Conservation (phyloP, 2,888 invertebrate genomes). For the Agriotes lineatus region DNA sequence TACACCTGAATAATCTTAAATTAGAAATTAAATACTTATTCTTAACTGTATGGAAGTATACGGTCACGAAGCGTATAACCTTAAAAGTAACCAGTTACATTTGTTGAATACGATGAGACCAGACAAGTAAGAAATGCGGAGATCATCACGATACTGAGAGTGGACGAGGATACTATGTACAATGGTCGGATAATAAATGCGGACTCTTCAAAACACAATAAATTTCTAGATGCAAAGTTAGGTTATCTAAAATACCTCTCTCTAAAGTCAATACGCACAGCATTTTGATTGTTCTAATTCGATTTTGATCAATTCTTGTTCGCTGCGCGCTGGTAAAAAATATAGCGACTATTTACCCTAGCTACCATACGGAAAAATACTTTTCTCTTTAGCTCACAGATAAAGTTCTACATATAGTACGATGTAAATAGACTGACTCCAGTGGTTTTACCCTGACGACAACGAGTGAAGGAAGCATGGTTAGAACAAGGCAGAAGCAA, state of each 20-base stretch:
- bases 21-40: slow-evolving; percentile 8
- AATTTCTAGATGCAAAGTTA: too few species aligned
- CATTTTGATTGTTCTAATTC: too few species aligned
- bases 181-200: too few species aligned
- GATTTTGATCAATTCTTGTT: too few species aligned
- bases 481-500: background rate
- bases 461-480: background rate
- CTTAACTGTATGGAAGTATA: background rate
- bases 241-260: too few species aligned
- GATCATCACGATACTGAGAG: too few species aligned
- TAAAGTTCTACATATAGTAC: background rate
- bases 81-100: too few species aligned
- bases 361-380: slow-evolving; percentile 9
- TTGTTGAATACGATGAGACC: background rate
- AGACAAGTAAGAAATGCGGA: background rate
- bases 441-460: slow-evolving; percentile 15
- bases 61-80: slow-evolving; percentile 4
- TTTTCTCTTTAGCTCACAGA: background rate
- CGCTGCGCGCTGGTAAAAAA: background rate
- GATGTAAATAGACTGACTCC: too few species aligned
- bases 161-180: too few species aligned
- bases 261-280: too few species aligned
- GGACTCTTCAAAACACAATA: too few species aligned
- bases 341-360: slow-evolving; percentile 7
- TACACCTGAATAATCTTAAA: slow-evolving; percentile 12